These are phyloP conservation scores for Propsilocerus akamusi DNA, from an alignment of 1,140 invertebrate species.

Conservation along the genomic window DNA sequence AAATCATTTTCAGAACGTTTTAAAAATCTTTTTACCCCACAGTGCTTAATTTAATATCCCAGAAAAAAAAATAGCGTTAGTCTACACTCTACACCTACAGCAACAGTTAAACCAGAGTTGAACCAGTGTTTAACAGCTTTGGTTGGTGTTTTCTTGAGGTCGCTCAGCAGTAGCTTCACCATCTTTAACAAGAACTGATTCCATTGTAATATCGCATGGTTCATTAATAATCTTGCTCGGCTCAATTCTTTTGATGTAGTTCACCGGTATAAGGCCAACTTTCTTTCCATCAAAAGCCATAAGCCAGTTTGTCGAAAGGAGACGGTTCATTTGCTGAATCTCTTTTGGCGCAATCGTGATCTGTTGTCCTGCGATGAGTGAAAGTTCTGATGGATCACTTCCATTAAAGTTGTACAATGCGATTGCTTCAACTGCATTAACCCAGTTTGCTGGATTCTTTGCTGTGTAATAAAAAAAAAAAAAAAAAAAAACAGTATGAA, in stretches of 20 bases:
- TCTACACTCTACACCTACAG: no score
- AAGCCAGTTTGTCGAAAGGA: constrained; percentile 52
- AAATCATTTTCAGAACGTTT: no score
- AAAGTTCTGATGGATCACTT: constrained; percentile 52
- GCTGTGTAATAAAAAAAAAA: constrained; percentile 25
- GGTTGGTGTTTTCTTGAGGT: no score
- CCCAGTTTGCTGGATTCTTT: constrained; percentile 43
- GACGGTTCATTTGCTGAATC: constrained; percentile 45
- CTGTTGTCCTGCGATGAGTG: constrained; percentile 53
- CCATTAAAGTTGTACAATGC: constrained; percentile 61
- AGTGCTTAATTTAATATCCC: no score
- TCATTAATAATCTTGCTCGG: no score
- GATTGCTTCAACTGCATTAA: constrained; percentile 47
- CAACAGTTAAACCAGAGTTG: no score
- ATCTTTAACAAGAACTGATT: no score
- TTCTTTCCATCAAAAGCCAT: constrained; percentile 47
- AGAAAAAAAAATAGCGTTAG: no score
- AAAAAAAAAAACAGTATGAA: constrained; percentile 7
- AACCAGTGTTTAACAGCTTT: no score
- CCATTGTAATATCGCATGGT: no score
- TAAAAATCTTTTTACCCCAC: no score
- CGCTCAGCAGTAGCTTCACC: no score
- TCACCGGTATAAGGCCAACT: constrained; percentile 58
- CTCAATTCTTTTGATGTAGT: constrained; percentile 43
- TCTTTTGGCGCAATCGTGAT: constrained; percentile 66